Evolutionary conservation across 2,113 vertebrate species (phyloP).

Genomic region (Hemibagrus wyckioides): DNA sequence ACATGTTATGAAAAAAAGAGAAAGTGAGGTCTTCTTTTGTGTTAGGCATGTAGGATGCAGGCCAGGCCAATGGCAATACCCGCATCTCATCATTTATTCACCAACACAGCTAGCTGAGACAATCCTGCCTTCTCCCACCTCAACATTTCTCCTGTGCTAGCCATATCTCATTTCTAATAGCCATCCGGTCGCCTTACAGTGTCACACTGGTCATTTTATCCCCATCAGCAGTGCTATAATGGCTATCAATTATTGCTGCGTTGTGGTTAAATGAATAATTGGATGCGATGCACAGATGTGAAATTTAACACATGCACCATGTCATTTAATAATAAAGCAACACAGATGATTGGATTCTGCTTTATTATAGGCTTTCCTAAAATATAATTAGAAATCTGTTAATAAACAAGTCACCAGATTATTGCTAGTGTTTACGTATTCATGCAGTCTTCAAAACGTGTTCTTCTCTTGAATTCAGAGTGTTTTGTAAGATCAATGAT

Average conservation of each 20-base stretch:
- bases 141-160: constrained; percentile 71
- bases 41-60: constrained; percentile 42
- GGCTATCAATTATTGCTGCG: constrained; percentile 19
- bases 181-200: constrained; percentile 7
- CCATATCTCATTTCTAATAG: constrained; percentile 28
- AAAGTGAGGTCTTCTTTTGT: neutral
- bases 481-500: neutral
- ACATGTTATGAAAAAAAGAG: constrained; percentile 1
- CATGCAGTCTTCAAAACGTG: neutral
- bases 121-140: constrained; percentile 62
- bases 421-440: neutral
- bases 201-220: constrained; percentile 28
- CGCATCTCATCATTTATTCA: constrained; percentile 77
- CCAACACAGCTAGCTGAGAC: constrained; percentile 68
- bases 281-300: constrained; percentile 55
- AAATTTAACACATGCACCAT: constrained; percentile 36
- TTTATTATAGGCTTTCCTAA: neutral
- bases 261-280: constrained; percentile 46
- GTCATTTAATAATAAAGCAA: constrained; percentile 41
- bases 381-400: constrained; percentile 4
- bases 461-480: neutral
- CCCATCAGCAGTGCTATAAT: constrained; percentile 12
- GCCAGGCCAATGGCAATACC: constrained; percentile 60
- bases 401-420: constrained; percentile 15
- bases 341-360: neutral